Evolutionary conservation across 2,888 invertebrate genomes (phyloP), one percentile per base, ranked within the genome.

Genomic region (Cheilosia pagana): DNA sequence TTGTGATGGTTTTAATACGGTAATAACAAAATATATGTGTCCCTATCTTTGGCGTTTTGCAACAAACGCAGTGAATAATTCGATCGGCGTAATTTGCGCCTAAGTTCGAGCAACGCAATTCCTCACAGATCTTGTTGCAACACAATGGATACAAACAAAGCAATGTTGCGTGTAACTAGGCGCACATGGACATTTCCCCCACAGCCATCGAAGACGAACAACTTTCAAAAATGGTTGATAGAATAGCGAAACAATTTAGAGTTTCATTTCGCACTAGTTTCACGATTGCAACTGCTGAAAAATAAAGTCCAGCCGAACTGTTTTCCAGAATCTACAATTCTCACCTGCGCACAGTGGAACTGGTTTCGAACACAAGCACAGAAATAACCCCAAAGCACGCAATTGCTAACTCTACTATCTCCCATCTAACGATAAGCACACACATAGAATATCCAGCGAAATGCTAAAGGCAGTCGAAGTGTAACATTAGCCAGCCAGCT

Each of bases 401-500:
- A 60, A 57, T 67, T 55, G 23, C 50, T 5, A 48, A 39, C 25
- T 57, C 28, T 14, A 8, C 70, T 65, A 74, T 79, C 79, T 79
- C 59, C 25, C 45, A 79, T 83, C 83, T 83, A 83, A 79, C 68
- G 63, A 62, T 21, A 57, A 28, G 50, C 57, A 53, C 52, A 65
- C 55, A 68, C 68, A 60, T 12, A 43, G 23, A 31, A 72, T 48
- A 35, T 21, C 14, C 50, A 21, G 21, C 41, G 41, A 78, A 78
- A 74, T 65, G 65, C 74, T 57, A 79, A 70, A 83, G 70, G 63
- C 79, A 68, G 59, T 60, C 41, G 79, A 79, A 59, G 83, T 74
- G 79, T 75, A 83, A 83, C 79, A 68, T 78, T 57, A 74, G 53
- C 68, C 70, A 83, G 83, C 70, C 79, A 79, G 70, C 68, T 41